A percentile compares a stretch with the other conserved stretches of the same genome.
phyloP scores from a whole-genome alignment of 2,113 vertebrate species.

The Stegostoma tigrinum region DNA sequence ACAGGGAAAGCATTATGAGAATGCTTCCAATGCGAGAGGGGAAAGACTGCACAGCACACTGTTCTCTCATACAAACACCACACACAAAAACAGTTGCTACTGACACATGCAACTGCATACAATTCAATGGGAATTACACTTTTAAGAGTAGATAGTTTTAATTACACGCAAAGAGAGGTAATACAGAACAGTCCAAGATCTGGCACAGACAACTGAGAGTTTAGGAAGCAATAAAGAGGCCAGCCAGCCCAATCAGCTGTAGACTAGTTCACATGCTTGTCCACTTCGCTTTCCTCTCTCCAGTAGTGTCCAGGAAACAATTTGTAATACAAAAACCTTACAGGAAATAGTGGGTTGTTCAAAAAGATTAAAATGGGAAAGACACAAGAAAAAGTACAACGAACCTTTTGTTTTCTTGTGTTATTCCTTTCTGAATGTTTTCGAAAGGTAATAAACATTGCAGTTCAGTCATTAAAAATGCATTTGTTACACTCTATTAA shows the following conservation, averaged over 20 bases:
- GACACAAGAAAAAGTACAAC: not conserved
- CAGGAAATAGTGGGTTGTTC: not conserved
- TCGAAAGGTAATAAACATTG: not conserved
- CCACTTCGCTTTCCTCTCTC: not conserved
- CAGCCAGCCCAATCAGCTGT: constrained; percentile 23
- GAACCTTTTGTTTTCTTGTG: not conserved
- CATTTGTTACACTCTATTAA: not conserved
- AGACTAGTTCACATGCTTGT: not conserved
- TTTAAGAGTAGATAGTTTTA: constrained; percentile 46
- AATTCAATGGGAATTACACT: constrained; percentile 53
- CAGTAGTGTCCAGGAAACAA: not conserved
- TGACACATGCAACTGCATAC: constrained; percentile 52
- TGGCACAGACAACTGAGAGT: constrained; percentile 24
- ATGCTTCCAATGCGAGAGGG: constrained; percentile 58
- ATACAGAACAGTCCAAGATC: constrained; percentile 27
- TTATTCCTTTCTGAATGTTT: not conserved
- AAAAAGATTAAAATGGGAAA: not conserved
- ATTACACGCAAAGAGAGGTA: constrained; percentile 43
- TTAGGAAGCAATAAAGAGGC: constrained; percentile 37
- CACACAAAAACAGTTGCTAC: constrained; percentile 45
- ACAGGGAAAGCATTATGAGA: constrained; percentile 55
- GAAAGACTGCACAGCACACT: constrained; percentile 51
- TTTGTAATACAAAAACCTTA: not conserved
- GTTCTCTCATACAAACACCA: constrained; percentile 35
- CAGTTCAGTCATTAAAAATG: not conserved